Evolutionary conservation across 2,797 vertebrate genomes (phyloP), one percentile per base, ranked within the genome.

Genomic region (Syngnathus rostellatus): DNA sequence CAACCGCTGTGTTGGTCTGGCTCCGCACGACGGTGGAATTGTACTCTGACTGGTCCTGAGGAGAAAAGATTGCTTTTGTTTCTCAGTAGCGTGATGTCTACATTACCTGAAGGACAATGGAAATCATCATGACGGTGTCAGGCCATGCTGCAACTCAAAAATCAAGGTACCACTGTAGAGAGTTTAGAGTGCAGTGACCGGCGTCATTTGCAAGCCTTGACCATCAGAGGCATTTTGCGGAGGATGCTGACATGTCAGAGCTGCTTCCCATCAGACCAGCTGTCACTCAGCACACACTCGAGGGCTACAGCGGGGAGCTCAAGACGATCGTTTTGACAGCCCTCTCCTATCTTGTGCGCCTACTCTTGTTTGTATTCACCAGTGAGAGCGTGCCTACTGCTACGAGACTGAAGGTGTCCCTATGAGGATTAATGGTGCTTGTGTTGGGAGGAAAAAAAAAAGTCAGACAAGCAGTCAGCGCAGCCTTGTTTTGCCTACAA

Each of bases 1-100:
- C 93, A 16, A 94, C 90, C 80, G 91, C 94, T 0, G 97, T 99
- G 92, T 99, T 99, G 85, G 97, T 99, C 83, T 91, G 92, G 87
- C 97, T 99, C 84, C 94, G 93, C 83, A 98, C 82, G 21, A 91
- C 85, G 17, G 94, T 94, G 0, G 95, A 93, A 69, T 99, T 99
- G 73, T 93, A 81, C 77, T 98, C 97, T 0, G 92, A 95, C 83
- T 94, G 92, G 72, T 97, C 95, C 97, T 99, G 6, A 57, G n/a
- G 68, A 10, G 14, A 62, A 62, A 62, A 53, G 62, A 67, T 70
- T 40, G 38, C 46, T 51, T 59, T 53, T 58, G n/a, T 53, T n/a
- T n/a, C 63, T 75, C 65, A 73, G 31, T 2, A 55, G 54, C 6
- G 54, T n/a, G 11, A 61, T 60, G 58, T 39, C 8, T n/a, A 40